Evolutionary conservation across 2,888 invertebrate species (phyloP).

Genomic region (Cheilosia vernalis): DNA sequence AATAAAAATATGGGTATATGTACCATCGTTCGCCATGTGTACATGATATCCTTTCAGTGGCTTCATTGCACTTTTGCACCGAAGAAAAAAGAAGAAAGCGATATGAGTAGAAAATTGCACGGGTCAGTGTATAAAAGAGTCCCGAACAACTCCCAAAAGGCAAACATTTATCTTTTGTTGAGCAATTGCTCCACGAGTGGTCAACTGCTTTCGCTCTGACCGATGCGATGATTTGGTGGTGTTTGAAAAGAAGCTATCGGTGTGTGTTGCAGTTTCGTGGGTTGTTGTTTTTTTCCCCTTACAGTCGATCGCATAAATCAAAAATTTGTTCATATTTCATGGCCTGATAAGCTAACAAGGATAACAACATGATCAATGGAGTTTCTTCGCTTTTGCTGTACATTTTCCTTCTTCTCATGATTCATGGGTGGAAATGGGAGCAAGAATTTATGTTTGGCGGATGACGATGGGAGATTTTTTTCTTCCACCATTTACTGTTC

Average conservation of each 20-base stretch:
- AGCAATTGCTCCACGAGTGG: slow-evolving; percentile 68
- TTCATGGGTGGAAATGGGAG: slow-evolving; percentile 48
- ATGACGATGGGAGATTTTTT: background rate
- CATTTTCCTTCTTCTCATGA: slow-evolving; percentile 32
- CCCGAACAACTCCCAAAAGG: slow-evolving; percentile 58
- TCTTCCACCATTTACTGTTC: background rate
- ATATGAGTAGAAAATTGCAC: slow-evolving; percentile 57
- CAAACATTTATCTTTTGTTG: slow-evolving; percentile 69
- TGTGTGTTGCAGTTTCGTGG: slow-evolving; percentile 29
- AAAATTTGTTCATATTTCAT: slow-evolving; percentile 74
- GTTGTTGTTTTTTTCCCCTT: slow-evolving; percentile 9
- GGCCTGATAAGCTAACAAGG: slow-evolving; percentile 74
- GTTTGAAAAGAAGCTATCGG: slow-evolving; percentile 7
- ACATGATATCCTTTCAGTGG: slow-evolving; percentile 45
- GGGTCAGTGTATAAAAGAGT: slow-evolving; percentile 9
- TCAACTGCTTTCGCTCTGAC: slow-evolving; percentile 5
- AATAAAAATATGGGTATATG: slow-evolving; percentile 28
- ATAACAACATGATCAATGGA: slow-evolving; percentile 75
- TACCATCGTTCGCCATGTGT: slow-evolving; percentile 1
- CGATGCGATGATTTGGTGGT: background rate
- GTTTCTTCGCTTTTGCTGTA: slow-evolving; percentile 41
- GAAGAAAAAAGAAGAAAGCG: slow-evolving; percentile 9
- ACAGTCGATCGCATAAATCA: slow-evolving; percentile 69
- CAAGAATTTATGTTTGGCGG: slow-evolving; percentile 45
- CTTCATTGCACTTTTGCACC: slow-evolving; percentile 41